Percentiles rank a stretch among this genome's conserved stretches.
phyloP scores from a whole-genome alignment of 2,797 vertebrate genomes.

The Neosilurus hyrtlii region DNA sequence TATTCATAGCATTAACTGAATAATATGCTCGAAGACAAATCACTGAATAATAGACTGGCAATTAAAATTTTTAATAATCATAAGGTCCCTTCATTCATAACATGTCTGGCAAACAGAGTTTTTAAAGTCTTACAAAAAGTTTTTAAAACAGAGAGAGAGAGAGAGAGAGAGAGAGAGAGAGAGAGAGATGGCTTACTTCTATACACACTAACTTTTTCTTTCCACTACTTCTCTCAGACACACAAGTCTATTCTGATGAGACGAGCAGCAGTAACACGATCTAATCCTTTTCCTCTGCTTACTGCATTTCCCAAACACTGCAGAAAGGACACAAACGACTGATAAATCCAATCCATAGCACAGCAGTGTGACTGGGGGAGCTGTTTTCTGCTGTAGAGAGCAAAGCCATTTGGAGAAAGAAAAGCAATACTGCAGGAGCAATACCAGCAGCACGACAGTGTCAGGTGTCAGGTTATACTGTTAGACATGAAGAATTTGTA shows the following conservation, averaged over 20 bases:
- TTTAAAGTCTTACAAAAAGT: neutral
- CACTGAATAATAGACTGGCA: conserved; percentile 21
- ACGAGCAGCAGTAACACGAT: conserved; percentile 21
- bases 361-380: neutral
- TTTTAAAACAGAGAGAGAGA: neutral
- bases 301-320: conserved; percentile 28
- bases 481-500: neutral
- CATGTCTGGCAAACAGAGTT: conserved; percentile 4
- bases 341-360: conserved; percentile 18
- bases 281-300: conserved; percentile 31
- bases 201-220: neutral
- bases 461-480: neutral
- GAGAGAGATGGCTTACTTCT: neutral
- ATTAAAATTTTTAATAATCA: neutral
- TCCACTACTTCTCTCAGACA: conserved; percentile 5
- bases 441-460: conserved; percentile 18
- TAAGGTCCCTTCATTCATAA: conserved; percentile 3
- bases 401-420: neutral
- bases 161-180: neutral
- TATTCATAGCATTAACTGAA: conserved; percentile 5
- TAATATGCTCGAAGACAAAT: conserved; percentile 14
- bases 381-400: conserved; percentile 4
- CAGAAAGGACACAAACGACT: conserved; percentile 24
- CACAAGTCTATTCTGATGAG: conserved; percentile 19
- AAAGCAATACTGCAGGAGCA: conserved; percentile 22